phyloP scores from a whole-genome alignment of 2,797 vertebrate genomes.

The Phataginus tetradactyla region DNA sequence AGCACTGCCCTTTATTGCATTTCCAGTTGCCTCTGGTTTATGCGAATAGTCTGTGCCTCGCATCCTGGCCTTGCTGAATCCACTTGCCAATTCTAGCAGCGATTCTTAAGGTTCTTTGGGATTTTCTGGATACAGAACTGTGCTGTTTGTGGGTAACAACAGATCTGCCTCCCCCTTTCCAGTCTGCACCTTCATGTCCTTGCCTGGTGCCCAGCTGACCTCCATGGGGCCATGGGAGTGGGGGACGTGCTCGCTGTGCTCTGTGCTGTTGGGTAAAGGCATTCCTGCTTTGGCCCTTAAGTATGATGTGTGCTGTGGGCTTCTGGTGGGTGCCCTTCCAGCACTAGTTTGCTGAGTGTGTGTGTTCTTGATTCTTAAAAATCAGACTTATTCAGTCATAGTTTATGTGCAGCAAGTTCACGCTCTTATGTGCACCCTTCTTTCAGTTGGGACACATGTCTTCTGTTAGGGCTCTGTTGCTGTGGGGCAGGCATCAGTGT shows the following conservation, averaged over 20 bases:
- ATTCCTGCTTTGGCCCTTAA: background rate
- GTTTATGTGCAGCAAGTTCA: background rate
- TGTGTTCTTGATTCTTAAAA: too few species aligned
- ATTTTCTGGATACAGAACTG: rapidly evolving
- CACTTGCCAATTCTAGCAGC: background rate
- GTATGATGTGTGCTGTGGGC: background rate
- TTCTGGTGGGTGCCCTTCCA: background rate
- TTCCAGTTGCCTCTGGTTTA: too few species aligned
- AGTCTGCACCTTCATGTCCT: too few species aligned
- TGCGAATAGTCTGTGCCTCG: too few species aligned
- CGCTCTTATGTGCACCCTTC: background rate
- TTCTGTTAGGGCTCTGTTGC: too few species aligned
- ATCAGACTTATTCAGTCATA: background rate
- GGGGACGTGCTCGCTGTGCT: background rate
- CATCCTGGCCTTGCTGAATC: background rate
- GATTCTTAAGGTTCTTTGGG: background rate
- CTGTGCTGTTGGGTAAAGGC: background rate
- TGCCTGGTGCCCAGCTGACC: too few species aligned
- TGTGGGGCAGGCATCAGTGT: too few species aligned
- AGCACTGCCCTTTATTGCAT: too few species aligned
- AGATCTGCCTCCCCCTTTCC: background rate
- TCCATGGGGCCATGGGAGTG: background rate
- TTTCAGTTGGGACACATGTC: too few species aligned
- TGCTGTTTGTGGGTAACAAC: background rate
- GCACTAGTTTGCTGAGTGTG: background rate